Conservation (phyloP, 2,888 invertebrate species). For the Lasioglossum morio region DNA sequence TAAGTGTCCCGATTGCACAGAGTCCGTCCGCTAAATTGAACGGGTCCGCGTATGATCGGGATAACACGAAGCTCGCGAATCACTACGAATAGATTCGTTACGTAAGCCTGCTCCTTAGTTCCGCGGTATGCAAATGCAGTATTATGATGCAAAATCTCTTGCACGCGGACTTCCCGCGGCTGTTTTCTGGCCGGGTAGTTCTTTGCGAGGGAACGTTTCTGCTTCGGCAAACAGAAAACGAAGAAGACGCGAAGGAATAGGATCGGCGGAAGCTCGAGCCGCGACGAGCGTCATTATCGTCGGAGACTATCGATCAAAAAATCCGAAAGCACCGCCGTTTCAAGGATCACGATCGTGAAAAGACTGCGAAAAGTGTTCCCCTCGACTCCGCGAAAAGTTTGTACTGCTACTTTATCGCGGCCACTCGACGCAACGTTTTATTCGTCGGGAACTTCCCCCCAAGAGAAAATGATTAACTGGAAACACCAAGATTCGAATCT, state of each 20-base stretch:
- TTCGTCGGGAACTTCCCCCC: neutral
- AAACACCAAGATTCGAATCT: neutral
- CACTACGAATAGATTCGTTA: constrained; percentile 14
- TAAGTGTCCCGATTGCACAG: constrained; percentile 9
- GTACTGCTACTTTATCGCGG: neutral
- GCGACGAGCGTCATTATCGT: neutral
- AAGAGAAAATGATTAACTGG: neutral
- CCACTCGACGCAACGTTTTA: neutral
- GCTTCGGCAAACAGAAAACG: neutral
- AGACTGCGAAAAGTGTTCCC: neutral
- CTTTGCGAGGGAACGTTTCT: neutral
- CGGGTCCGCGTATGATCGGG: constrained; percentile 10
- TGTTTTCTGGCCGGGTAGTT: neutral
- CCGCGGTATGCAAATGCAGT: constrained; percentile 8
- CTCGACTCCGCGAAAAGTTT: constrained; percentile 7
- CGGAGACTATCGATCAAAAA: neutral
- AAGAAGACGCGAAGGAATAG: neutral
- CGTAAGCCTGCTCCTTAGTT: constrained; percentile 9
- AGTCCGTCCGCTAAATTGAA: constrained; percentile 1
- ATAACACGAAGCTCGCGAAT: constrained; percentile 11
- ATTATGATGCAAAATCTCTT: constrained; percentile 14
- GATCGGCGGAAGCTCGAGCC: neutral
- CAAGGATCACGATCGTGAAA: neutral
- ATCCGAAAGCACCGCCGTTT: neutral
- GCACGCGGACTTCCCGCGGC: neutral